Percentiles rank a stretch among this genome's conserved stretches.
phyloP scores from a whole-genome alignment of 2,888 invertebrate genomes.

The Gastrophysa polygoni region DNA sequence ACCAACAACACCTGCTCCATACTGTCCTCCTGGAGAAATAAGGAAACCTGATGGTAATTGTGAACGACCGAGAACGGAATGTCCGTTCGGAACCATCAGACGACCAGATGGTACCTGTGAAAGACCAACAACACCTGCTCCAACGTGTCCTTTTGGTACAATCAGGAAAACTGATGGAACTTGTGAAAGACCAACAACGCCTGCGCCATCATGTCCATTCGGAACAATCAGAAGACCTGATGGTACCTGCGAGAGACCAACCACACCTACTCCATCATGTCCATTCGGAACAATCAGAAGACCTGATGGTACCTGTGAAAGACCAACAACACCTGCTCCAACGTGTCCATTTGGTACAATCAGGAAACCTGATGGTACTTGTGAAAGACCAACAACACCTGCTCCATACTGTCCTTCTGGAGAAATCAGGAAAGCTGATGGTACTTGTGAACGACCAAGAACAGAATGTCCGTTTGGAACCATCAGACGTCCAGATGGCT shows the following conservation, averaged over 20 bases:
- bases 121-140: constrained; percentile 9
- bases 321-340: constrained; percentile 5
- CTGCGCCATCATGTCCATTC: constrained; percentile 30
- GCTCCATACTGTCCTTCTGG: constrained; percentile 16
- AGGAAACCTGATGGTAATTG: constrained; percentile 16
- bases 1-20: constrained; percentile 9
- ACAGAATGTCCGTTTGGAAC: constrained; percentile 31
- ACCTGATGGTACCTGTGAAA: constrained; percentile 20
- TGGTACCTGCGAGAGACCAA: constrained; percentile 24
- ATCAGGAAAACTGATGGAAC: constrained; percentile 21
- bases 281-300: constrained; percentile 22
- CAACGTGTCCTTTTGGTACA: constrained; percentile 24
- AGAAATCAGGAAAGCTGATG: constrained; percentile 16
- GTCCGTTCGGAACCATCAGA: constrained; percentile 15
- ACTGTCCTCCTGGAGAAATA: constrained; percentile 25
- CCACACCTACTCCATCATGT: constrained; percentile 25
- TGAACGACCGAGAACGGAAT: constrained; percentile 11
- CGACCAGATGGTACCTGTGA: constrained; percentile 29
- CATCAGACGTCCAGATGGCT: constrained; percentile 10
- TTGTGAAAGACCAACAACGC: constrained; percentile 12
- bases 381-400: constrained; percentile 18
- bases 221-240: constrained; percentile 29
- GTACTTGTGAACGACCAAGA: constrained; percentile 17
- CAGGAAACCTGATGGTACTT: constrained; percentile 16
- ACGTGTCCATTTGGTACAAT: constrained; percentile 28